A percentile compares a stretch with the other conserved stretches of the same genome.
These are phyloP conservation scores for Timema podura DNA, from an alignment of 2,888 invertebrate species.

Conservation along the genomic window DNA sequence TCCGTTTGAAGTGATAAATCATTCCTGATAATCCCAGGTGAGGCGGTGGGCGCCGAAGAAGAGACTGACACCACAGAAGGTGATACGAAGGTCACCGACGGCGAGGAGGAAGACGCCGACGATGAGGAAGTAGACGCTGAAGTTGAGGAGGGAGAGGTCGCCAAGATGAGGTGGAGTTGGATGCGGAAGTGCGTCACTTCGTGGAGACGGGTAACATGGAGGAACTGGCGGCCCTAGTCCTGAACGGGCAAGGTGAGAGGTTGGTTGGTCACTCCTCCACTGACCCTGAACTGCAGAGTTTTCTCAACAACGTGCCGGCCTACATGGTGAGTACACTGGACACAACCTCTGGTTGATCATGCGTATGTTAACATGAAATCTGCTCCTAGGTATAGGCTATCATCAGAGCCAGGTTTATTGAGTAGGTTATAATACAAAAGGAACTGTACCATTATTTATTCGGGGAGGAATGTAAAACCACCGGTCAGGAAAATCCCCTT, in stretches of 20 bases:
- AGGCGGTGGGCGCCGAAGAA: neutral
- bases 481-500: too few relatives aligned
- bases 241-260: constrained; percentile 82
- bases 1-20: too few relatives aligned
- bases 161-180: constrained; percentile 40
- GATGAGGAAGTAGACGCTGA: constrained; percentile 29
- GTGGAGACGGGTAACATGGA: constrained; percentile 79
- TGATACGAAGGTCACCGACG: neutral
- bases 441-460: too few relatives aligned
- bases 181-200: constrained; percentile 61
- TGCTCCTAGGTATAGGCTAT: too few relatives aligned
- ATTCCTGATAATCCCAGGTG: neutral
- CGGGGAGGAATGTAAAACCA: too few relatives aligned
- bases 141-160: constrained; percentile 28
- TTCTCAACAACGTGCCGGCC: constrained; percentile 79
- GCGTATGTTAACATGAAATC: too few relatives aligned
- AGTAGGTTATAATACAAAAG: too few relatives aligned
- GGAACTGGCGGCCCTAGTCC: constrained; percentile 80
- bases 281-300: constrained; percentile 78
- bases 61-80: neutral
- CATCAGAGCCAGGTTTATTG: too few relatives aligned
- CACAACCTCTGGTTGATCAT: too few relatives aligned
- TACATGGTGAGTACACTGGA: constrained; percentile 65
- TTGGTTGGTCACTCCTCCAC: constrained; percentile 64
- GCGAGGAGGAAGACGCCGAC: neutral